Evolutionary conservation across 2,888 invertebrate species (phyloP).

Genomic region (Bembecia ichneumoniformis): DNA sequence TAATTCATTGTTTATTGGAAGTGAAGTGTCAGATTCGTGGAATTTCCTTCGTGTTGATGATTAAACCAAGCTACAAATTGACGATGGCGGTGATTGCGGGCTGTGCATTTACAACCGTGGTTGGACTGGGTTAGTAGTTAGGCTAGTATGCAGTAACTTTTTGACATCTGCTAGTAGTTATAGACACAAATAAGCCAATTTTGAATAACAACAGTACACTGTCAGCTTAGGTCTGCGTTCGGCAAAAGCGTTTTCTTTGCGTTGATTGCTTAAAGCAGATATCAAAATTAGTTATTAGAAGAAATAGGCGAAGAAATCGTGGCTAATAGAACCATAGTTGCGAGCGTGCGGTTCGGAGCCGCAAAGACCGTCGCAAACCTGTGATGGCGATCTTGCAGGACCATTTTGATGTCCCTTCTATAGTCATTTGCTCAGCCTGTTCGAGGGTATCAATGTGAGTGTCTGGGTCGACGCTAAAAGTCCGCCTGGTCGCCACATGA

Average conservation of each 20-base stretch:
- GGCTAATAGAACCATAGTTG: conserved; percentile 69
- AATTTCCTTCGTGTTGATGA: conserved; percentile 59
- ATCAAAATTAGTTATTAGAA: conserved; percentile 49
- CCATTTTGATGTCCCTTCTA: conserved; percentile 99
- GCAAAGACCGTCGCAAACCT: conserved; percentile 82
- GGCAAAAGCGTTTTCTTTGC: background rate
- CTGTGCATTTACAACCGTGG: conserved; percentile 67
- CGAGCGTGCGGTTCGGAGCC: conserved; percentile 69
- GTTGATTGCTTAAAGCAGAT: conserved; percentile 36
- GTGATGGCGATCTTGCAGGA: conserved; percentile 99
- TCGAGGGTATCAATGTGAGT: conserved; percentile 98
- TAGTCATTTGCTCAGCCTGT: conserved; percentile 97
- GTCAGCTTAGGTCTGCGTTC: background rate
- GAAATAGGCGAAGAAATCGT: conserved; percentile 63
- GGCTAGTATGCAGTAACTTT: conserved; percentile 42
- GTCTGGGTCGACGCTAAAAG: conserved; percentile 97
- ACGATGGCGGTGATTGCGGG: conserved; percentile 57
- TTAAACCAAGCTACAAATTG: conserved; percentile 49
- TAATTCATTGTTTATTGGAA: background rate
- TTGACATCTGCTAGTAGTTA: conserved; percentile 43
- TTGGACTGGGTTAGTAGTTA: conserved; percentile 46
- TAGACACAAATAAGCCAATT: background rate
- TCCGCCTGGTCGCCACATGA: conserved; percentile 83
- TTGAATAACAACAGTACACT: background rate
- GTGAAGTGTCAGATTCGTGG: conserved; percentile 59